Conservation (phyloP, 2,888 invertebrate species). For the Seira ritae region DNA sequence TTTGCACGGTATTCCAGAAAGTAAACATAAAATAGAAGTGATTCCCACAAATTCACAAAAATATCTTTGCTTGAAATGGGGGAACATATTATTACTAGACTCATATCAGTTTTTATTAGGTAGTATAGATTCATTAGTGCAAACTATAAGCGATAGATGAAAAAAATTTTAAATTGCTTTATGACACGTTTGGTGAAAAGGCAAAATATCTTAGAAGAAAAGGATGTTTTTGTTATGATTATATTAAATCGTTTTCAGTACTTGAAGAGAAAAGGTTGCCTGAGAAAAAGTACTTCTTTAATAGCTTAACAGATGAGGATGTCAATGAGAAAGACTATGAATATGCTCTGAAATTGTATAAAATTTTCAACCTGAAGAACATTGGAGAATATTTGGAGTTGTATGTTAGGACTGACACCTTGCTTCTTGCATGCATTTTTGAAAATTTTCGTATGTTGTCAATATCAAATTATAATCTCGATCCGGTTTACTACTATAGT, state of each 20-base stretch:
- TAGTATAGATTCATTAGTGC: constrained; percentile 14
- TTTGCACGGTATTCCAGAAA: constrained; percentile 15
- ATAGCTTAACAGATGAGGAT: constrained; percentile 12
- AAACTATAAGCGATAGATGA: constrained; percentile 17
- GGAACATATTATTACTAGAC: constrained; percentile 33
- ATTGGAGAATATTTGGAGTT: constrained; percentile 22
- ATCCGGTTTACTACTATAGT: constrained; percentile 29
- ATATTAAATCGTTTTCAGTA: constrained; percentile 1
- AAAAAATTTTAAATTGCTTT: constrained; percentile 10
- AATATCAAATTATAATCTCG: constrained; percentile 25
- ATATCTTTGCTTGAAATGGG: constrained; percentile 14
- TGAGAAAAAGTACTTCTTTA: constrained; percentile 18
- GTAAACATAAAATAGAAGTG: neutral
- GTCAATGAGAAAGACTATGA: constrained; percentile 17
- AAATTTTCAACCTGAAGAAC: constrained; percentile 9
- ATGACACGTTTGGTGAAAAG: constrained; percentile 12
- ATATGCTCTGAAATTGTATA: constrained; percentile 25
- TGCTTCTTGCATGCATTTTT: constrained; percentile 25
- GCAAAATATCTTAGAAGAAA: constrained; percentile 21
- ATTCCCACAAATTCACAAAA: constrained; percentile 39
- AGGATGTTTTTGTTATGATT: constrained; percentile 42
- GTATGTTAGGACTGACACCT: constrained; percentile 15
- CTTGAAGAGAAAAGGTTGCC: constrained; percentile 28
- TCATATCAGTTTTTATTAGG: constrained; percentile 10
- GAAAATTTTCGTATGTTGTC: constrained; percentile 39